A percentile compares a stretch with the other conserved stretches of the same genome.
These are phyloP conservation scores for Seriola dumerili DNA, from an alignment of 2,113 vertebrate genomes.

Conservation along the genomic window DNA sequence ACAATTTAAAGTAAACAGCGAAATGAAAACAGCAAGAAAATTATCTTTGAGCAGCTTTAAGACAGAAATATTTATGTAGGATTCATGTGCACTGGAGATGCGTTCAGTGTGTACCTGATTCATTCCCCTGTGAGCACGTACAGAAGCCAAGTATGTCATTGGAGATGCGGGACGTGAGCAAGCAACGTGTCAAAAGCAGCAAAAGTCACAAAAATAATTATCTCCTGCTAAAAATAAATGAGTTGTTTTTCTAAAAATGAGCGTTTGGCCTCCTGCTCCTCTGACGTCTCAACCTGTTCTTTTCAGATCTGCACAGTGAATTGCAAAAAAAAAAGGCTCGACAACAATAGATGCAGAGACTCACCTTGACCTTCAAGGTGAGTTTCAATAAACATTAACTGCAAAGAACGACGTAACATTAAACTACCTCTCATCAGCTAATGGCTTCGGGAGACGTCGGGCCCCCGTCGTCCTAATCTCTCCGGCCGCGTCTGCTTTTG, in stretches of 20 bases:
- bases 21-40: too few relatives aligned
- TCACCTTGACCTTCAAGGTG: conserved; percentile 38
- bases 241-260: neutral
- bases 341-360: conserved; percentile 1
- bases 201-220: neutral
- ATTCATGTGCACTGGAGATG: too few relatives aligned
- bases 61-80: too few relatives aligned
- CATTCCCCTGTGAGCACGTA: too few relatives aligned
- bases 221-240: neutral
- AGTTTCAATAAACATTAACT: conserved; percentile 22
- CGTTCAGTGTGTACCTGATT: too few relatives aligned
- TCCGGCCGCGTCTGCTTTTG: conserved; percentile 25
- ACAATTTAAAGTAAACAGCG: neutral
- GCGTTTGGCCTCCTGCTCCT: neutral
- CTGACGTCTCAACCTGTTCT: neutral
- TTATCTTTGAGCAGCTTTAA: too few relatives aligned
- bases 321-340: neutral
- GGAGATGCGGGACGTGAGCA: too few relatives aligned
- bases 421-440: conserved; percentile 60
- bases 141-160: too few relatives aligned
- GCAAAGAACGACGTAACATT: neutral
- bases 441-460: conserved; percentile 30
- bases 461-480: conserved; percentile 26
- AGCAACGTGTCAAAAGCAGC: neutral
- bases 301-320: neutral